These are phyloP conservation scores for Aptenodytes patagonicus DNA, from an alignment of 2,113 vertebrate species.

Conservation along the genomic window DNA sequence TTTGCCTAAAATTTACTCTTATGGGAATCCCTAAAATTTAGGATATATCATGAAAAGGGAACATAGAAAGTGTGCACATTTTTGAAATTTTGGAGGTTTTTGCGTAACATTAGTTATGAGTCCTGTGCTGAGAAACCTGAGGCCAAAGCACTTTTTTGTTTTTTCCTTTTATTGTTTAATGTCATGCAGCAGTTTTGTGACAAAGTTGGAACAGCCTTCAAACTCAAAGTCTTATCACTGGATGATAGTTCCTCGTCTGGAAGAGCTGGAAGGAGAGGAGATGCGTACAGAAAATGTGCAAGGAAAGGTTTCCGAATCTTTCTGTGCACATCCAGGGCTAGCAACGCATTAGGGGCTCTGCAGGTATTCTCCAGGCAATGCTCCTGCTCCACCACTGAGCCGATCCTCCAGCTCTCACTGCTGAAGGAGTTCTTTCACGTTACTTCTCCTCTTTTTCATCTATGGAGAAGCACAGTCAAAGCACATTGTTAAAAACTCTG, in stretches of 20 bases:
- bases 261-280: background rate
- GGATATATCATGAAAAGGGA: background rate
- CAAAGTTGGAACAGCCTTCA: background rate
- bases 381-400: background rate
- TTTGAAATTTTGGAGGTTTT: background rate
- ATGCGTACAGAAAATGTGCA: background rate
- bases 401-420: background rate
- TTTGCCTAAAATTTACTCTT: background rate
- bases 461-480: background rate
- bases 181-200: background rate
- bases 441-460: background rate
- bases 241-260: background rate
- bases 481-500: background rate
- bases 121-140: background rate
- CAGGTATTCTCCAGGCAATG: background rate
- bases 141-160: background rate
- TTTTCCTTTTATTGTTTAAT: background rate
- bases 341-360: background rate
- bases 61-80: background rate
- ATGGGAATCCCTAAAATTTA: background rate
- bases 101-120: background rate
- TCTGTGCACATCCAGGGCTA: background rate
- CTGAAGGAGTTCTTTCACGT: background rate
- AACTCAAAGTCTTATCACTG: background rate
- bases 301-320: background rate